These are phyloP conservation scores for Tragelaphus buxtoni DNA, from an alignment of 2,113 vertebrate genomes.

Conservation along the genomic window DNA sequence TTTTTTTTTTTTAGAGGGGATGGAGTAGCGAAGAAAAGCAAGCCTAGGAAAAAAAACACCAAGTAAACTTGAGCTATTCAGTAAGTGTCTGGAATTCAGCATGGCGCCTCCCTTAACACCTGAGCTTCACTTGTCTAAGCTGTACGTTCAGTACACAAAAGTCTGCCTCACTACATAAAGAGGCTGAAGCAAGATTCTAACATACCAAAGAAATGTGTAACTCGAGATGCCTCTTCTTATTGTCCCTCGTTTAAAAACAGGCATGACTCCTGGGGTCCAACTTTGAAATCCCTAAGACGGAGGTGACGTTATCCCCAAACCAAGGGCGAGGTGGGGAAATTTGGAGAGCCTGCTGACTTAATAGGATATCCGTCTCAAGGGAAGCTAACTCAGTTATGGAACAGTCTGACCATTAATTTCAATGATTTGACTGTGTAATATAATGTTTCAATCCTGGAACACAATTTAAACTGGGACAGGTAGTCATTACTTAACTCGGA, in stretches of 20 bases:
- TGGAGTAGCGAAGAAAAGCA: neutral
- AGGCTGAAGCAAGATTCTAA: neutral
- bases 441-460: conserved; percentile 73
- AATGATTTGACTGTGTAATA: conserved; percentile 71
- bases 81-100: neutral
- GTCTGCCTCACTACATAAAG: neutral
- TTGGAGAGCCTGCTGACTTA: conserved; percentile 50
- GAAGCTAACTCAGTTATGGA: conserved; percentile 70
- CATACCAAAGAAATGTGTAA: neutral
- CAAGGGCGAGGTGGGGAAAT: neutral
- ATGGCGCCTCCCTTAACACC: neutral
- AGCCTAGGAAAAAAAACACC: accelerated
- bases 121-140: neutral
- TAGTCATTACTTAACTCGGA: conserved; percentile 79
- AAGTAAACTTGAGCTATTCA: neutral
- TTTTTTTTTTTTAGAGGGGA: neutral
- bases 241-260: neutral
- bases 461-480: conserved; percentile 76
- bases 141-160: neutral
- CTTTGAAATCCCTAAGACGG: neutral
- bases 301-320: neutral
- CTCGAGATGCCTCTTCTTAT: neutral
- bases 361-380: conserved; percentile 57
- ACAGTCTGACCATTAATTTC: conserved; percentile 71
- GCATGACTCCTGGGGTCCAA: neutral